Evolutionary conservation across 2,888 invertebrate genomes (phyloP), one percentile per base, ranked within the genome.

Genomic region (Hermodice carunculata): DNA sequence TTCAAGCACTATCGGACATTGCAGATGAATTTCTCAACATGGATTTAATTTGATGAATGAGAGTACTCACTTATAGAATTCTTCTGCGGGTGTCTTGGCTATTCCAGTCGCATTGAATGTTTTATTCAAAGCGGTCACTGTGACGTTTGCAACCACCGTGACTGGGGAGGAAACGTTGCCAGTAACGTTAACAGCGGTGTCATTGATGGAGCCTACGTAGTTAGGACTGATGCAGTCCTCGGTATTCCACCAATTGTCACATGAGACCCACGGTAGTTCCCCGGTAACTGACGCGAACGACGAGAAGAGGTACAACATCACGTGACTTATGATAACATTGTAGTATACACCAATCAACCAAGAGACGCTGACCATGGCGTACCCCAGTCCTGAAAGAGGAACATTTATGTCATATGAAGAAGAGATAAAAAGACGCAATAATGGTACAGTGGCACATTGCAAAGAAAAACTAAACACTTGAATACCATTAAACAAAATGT

Each of bases 61-160:
- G n/a, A n/a, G n/a, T n/a, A n/a, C 90, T 90, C 90, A 96, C 96
- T 95, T 93, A 86, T 94, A 96, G 87, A 95, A 96, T 87, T 96
- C 95, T 88, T 96, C 95, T 32, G 95, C 93, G 34, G 95, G 94
- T 59, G 94, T 94, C 78, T 91, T 91, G 46, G 93, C 31, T 49
- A 43, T 59, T n/a, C 46, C 54, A 2, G 65, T 52, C 2, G 52
- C 61, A 43, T 61, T 61, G 11, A 40, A 8, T 11, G 24, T 11
- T 19, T n/a, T 46, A 11, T 46, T 46, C 48, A 19, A 14, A 19
- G 14, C 48, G 24, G 8, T 46, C 24, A 22, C 48, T 46, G 19
- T 52, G 11, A 19, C 48, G 24, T 17, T 48, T 19, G 24, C 14
- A 11, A 19, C 11, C 22, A 14, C 40, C 11, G 40, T 37, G 40